Evolutionary conservation across 35 echinoderm and acorn worm genomes (phyloP), one percentile per base, ranked within the genome.

Genomic region (Ophiothrix spiculata): DNA sequence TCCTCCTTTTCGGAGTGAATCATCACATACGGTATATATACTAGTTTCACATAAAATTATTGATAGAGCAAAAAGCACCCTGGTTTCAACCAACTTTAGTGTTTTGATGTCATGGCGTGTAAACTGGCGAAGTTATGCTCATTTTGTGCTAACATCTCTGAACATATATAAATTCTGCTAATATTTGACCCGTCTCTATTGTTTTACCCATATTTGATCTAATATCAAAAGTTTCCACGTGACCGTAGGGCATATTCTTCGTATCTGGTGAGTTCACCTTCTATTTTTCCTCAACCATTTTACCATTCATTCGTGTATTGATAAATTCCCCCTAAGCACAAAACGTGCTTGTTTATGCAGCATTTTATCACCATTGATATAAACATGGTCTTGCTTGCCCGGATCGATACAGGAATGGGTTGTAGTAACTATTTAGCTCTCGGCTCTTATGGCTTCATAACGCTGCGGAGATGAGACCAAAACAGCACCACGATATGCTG

Each of bases 361-460:
- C 60, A 69, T 69, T 69, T 69, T 69, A 69, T 69, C 60, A 28
- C 29, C 60, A 69, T 69, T 25, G 60, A 69, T 69, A 69, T 69
- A 69, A 69, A 69, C 60, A 69, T 69, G 60, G 60, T 69, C 60
- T 69, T 69, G 60, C 60, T 69, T 69, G 60, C 60, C 60, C 23
- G 23, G 29, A 69, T 69, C 60, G 29, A 69, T 69, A 28, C 4
- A 69, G 60, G 23, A 25, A 6, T 25, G 29, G 60, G 23, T 69
- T 69, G 60, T 69, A 69, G 60, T 69, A 69, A 69, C 60, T 69
- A 69, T 69, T 69, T 69, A 69, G 60, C 60, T 69, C 17, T 69
- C 6, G 60, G 60, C 60, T 28, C 6, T 69, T 2, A 2, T n/a
- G 3, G 60, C 60, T 69, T 69, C 60, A 69, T 69, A 69, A 69